Evolutionary conservation across 2,113 vertebrate species (phyloP).

Genomic region (Cepphus grylle): DNA sequence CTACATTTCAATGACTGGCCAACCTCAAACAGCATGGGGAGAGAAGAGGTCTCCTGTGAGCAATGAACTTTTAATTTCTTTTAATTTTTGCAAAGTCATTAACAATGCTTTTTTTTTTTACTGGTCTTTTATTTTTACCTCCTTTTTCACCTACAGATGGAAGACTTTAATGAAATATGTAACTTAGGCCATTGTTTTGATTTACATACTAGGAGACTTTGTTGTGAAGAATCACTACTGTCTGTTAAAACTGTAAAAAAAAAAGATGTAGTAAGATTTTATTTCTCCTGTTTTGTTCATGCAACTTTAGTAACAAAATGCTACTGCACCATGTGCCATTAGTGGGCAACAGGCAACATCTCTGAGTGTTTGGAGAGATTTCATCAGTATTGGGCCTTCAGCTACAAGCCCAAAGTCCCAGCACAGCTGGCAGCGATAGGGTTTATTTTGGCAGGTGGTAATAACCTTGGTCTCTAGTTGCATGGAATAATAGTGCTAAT

Average conservation of each 20-base stretch:
- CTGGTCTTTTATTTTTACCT: background rate
- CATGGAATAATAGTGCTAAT: background rate
- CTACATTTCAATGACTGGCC: background rate
- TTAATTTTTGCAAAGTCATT: background rate
- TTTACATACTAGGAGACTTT: background rate
- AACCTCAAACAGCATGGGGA: background rate
- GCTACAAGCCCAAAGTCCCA: background rate
- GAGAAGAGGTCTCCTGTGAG: background rate
- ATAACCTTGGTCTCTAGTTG: background rate
- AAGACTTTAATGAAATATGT: background rate
- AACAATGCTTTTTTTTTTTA: background rate
- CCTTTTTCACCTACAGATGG: background rate
- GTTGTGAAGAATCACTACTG: background rate
- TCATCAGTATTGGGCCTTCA: background rate
- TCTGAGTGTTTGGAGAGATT: background rate
- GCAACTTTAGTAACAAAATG: background rate
- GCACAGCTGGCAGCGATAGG: background rate
- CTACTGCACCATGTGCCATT: background rate
- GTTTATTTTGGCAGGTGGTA: background rate
- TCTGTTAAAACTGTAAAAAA: background rate
- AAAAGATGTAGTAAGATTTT: background rate
- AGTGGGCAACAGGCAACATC: background rate
- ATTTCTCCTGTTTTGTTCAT: background rate
- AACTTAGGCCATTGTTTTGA: background rate
- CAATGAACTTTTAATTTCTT: background rate